phyloP scores from a whole-genome alignment of 2,797 vertebrate species.

The Varecia variegata region DNA sequence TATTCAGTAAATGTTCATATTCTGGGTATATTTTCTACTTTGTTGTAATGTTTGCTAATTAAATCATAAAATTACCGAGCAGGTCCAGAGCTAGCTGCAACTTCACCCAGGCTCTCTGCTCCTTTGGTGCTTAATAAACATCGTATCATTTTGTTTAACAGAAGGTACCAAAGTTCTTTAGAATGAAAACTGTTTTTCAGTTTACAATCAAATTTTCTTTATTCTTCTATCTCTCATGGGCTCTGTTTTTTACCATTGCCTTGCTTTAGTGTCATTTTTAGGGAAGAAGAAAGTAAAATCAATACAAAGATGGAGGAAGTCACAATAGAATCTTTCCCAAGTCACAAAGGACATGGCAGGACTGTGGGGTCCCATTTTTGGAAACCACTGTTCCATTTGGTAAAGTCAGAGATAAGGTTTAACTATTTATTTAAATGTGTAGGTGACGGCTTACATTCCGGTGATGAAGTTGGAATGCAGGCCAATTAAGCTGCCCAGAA shows the following conservation, averaged over 20 bases:
- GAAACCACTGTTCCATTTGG: background rate
- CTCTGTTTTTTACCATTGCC: background rate
- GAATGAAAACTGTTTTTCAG: background rate
- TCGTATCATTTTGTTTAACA: background rate
- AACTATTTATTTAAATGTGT: constrained; percentile 25
- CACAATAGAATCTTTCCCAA: background rate
- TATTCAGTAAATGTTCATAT: constrained; percentile 3
- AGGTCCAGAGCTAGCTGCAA: background rate
- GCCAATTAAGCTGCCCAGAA: constrained; percentile 43
- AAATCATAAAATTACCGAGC: background rate
- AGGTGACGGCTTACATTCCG: constrained; percentile 36
- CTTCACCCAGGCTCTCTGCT: background rate
- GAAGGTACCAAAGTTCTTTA: background rate
- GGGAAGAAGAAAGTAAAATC: background rate
- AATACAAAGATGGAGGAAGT: background rate
- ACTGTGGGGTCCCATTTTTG: background rate
- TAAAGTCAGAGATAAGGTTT: constrained; percentile 36
- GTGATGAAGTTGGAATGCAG: constrained; percentile 45
- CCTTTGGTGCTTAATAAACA: constrained; percentile 31
- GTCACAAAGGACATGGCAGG: background rate
- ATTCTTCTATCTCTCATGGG: background rate
- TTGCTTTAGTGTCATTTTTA: background rate
- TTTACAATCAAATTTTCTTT: constrained; percentile 35
- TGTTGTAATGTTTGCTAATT: background rate
- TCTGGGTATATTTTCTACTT: background rate